phyloP scores from a whole-genome alignment of 2,113 vertebrate genomes.

The Phodopus roborovskii region DNA sequence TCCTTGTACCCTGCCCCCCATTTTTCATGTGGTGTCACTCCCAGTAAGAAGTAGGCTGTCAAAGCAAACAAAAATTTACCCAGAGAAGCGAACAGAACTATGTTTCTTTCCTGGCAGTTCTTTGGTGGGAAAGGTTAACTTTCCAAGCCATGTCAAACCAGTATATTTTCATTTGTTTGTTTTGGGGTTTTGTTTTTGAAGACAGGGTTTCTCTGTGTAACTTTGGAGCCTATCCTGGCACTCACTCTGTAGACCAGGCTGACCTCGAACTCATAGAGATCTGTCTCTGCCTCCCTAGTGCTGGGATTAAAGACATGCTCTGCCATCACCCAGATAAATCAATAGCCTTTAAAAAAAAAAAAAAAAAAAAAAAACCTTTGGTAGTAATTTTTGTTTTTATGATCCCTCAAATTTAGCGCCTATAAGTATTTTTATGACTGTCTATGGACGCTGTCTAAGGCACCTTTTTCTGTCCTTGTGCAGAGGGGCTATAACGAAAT shows the following conservation, averaged over 20 bases:
- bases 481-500: constrained; percentile 98
- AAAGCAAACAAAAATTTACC: constrained; percentile 50
- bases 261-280: no score
- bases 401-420: not conserved
- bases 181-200: no score
- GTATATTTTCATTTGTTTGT: no score
- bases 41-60: constrained; percentile 25
- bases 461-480: constrained; percentile 26
- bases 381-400: not conserved
- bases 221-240: no score
- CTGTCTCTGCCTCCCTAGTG: no score
- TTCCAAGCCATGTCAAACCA: not conserved
- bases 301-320: no score
- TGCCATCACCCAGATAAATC: not conserved
- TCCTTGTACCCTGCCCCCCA: not conserved
- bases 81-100: constrained; percentile 5
- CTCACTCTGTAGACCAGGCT: no score
- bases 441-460: not conserved
- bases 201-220: no score
- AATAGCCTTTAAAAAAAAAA: not conserved
- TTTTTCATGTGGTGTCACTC: constrained; percentile 57
- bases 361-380: not conserved
- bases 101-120: constrained; percentile 35
- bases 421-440: constrained; percentile 11
- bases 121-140: not conserved